Conservation (phyloP, 2,113 vertebrate genomes). For the Penelope pileata region DNA sequence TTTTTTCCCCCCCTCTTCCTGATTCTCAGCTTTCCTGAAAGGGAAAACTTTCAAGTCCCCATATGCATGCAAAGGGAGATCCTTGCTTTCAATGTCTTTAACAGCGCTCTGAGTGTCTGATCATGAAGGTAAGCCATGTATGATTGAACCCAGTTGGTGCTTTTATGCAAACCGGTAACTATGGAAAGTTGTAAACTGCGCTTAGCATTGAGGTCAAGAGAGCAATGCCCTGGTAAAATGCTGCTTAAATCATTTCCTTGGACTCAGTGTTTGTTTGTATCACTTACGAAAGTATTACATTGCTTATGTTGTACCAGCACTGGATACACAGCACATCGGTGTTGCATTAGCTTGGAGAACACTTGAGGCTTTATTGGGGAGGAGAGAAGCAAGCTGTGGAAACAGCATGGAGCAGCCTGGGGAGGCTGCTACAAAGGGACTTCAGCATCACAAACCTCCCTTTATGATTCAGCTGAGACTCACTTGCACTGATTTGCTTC, state of each 20-base stretch:
- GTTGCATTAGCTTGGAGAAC: background rate
- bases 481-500: background rate
- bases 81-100: background rate
- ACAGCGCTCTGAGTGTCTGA: background rate
- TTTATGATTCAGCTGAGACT: conserved; percentile 15
- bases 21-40: background rate
- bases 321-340: background rate
- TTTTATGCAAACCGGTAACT: background rate
- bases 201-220: background rate
- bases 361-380: background rate
- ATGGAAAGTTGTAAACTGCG: background rate
- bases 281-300: background rate
- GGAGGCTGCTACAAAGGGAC: background rate
- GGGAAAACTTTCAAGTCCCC: background rate
- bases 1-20: background rate
- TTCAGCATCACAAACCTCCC: background rate
- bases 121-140: background rate
- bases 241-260: background rate
- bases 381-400: background rate
- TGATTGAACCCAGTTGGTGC: background rate
- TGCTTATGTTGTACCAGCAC: background rate
- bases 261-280: background rate
- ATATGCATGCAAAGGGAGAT: rapidly evolving
- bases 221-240: background rate
- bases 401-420: background rate